phyloP scores from a whole-genome alignment of 2,113 vertebrate genomes.

The Salvator merianae region DNA sequence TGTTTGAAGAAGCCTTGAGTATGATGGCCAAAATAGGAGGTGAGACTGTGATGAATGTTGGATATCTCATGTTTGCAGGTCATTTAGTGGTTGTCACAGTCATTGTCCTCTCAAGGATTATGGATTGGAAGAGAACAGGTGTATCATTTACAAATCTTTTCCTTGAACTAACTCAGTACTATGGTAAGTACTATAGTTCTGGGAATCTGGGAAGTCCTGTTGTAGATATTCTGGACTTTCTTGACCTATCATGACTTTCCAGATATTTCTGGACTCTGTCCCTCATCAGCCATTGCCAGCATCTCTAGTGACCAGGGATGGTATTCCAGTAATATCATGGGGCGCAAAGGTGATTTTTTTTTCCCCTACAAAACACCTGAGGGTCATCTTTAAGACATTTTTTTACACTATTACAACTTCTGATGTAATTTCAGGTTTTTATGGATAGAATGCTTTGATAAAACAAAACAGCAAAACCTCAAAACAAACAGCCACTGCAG shows the following conservation, averaged over 20 bases:
- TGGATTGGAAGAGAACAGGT: not conserved
- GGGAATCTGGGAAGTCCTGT: not conserved
- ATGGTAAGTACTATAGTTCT: not conserved
- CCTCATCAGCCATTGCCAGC: not conserved
- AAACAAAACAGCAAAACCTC: too few relatives aligned
- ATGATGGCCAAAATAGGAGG: constrained; percentile 81
- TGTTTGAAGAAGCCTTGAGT: constrained; percentile 77
- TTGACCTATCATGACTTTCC: too few relatives aligned
- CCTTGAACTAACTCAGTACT: not conserved
- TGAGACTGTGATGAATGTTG: constrained; percentile 58
- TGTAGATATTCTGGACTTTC: not conserved
- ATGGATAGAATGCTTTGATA: not conserved
- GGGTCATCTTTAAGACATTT: too few relatives aligned
- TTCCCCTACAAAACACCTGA: too few relatives aligned
- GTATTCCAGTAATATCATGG: not conserved
- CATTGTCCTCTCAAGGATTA: not conserved
- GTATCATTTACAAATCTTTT: not conserved
- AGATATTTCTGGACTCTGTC: not conserved
- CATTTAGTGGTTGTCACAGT: not conserved
- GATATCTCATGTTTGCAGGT: not conserved
- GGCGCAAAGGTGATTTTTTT: too few relatives aligned
- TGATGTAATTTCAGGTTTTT: not conserved
- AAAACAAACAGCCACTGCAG: not conserved
- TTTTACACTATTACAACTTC: too few relatives aligned
- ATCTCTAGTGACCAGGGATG: not conserved